Base-by-base conservation (phyloP, 92 coral and sea anemone species). In the Actinostola sp. region DNA sequence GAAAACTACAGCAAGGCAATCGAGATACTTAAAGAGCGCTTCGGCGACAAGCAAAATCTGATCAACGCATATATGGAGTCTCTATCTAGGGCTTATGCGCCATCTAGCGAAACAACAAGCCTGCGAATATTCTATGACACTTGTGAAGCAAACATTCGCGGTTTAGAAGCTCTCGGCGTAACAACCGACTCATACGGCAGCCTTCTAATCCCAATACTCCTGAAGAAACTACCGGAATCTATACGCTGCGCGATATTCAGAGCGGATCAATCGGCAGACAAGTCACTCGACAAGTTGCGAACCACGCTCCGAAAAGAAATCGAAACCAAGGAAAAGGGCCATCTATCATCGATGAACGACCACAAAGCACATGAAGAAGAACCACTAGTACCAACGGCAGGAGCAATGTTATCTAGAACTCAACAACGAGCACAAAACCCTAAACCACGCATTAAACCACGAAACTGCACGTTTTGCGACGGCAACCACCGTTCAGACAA, bases 11-110 rank as follows among this genome's bases (percentile, higher is more conserved):
- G 29, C 38, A 81, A 75, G 44, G 91, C n/a, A n/a, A 80, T 62
- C 46, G 83, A 83, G 68, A 54, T 88, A 44, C 76, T 83, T 33
- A 75, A 79, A 63, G 88, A 78, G 45, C 81, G 93, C 8, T 84
- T 88, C 58, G 93, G 89, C 48, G 50, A 76, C 56, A 66, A 73
- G 15, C 80, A 87, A 68, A 69, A 52, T 29, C 61, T 83, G 70
- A 78, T 84, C 35, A 76, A 73, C 76, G 84, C 89, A 38, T 72
- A 88, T 73, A 88, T 88, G 92, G 92, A 88, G 53, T 64, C 89
- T 2, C 63, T 88, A 49, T 27, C 73, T 35, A 88, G 79, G 50
- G 61, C 84, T 44, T 13, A 57, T 33, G 69, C 67, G 55, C 80
- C 89, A 60, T 30, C 88, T 8, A 43, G 23, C 57, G 84, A 88